Evolutionary conservation across 2,113 vertebrate species (phyloP), one percentile per base, ranked within the genome.

Genomic region (Mustelus asterias): DNA sequence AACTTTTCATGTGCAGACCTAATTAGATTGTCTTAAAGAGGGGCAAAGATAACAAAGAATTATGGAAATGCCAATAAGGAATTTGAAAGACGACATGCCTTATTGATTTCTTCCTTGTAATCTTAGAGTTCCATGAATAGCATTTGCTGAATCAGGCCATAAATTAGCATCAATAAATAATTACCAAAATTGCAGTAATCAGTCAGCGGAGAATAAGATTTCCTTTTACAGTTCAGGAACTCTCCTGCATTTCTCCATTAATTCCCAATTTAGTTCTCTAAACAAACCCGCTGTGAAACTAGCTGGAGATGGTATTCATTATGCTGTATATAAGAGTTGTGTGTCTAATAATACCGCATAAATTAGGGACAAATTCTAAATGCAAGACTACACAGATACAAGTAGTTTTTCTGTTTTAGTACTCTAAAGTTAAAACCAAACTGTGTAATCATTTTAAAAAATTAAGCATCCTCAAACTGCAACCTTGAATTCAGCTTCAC

Each of bases 121-220:
- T 63, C 89, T n/a, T 18, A 26, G 29, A 76, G 80, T 65, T n/a
- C 33, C 29, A 65, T 26, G 33, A 93, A 93, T 37, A 93, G 33
- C 18, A 65, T 33, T 37, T 65, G 60, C 18, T 65, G 60, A 65
- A 65, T 93, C 60, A 20, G 33, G 7, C 89, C 33, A 65, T 41
- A 18, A 65, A 93, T 65, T 67, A 93, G n/a, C n/a, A 37, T 65
- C 88, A 92, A 92, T 65, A 60, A 90, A 16, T 90, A 90, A 90
- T 90, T 3, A 90, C 14, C 88, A 90, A 58, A 22, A 37, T 65
- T 65, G 60, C 16, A 65, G 60, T 63, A 92, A 92, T 33, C 54
- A 37, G n/a, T n/a, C 33, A 65, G 33, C 18, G 18, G 33, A 93
- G 60, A 93, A 93, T 37, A 93, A 44, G 60, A 41, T 83, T 37